These are phyloP conservation scores for Holotrichia oblita DNA, from an alignment of 1,140 invertebrate genomes.

Conservation along the genomic window DNA sequence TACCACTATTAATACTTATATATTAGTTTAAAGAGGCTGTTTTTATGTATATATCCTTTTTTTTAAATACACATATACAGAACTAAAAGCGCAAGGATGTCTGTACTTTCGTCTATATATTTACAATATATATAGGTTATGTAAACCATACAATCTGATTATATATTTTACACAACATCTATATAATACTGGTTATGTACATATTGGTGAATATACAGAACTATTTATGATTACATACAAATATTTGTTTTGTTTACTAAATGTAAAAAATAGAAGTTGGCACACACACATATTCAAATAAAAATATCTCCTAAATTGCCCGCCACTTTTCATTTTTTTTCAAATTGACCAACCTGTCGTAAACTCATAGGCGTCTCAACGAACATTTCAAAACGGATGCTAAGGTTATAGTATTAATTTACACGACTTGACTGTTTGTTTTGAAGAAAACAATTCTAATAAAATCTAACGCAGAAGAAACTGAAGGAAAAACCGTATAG, in stretches of 20 bases:
- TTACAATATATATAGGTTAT: conserved; percentile 14
- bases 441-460: too few relatives aligned
- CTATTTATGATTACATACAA: conserved; percentile 30
- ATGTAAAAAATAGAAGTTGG: neutral
- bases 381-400: too few relatives aligned
- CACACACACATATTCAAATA: too few relatives aligned
- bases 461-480: too few relatives aligned
- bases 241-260: conserved; percentile 39
- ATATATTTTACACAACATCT: conserved; percentile 31
- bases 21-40: neutral
- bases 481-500: too few relatives aligned
- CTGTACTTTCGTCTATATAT: conserved; percentile 26
- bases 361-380: too few relatives aligned
- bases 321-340: too few relatives aligned
- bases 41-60: neutral
- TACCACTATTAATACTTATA: conserved; percentile 7
- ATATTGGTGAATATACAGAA: conserved; percentile 23
- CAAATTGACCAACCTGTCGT: too few relatives aligned
- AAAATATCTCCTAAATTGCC: too few relatives aligned
- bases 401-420: too few relatives aligned
- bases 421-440: too few relatives aligned
- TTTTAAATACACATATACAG: neutral
- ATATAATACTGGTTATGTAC: conserved; percentile 28
- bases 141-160: conserved; percentile 3
- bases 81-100: conserved; percentile 31